phyloP scores from a whole-genome alignment of 1,140 invertebrate species.

The Leptinotarsa defecta region DNA sequence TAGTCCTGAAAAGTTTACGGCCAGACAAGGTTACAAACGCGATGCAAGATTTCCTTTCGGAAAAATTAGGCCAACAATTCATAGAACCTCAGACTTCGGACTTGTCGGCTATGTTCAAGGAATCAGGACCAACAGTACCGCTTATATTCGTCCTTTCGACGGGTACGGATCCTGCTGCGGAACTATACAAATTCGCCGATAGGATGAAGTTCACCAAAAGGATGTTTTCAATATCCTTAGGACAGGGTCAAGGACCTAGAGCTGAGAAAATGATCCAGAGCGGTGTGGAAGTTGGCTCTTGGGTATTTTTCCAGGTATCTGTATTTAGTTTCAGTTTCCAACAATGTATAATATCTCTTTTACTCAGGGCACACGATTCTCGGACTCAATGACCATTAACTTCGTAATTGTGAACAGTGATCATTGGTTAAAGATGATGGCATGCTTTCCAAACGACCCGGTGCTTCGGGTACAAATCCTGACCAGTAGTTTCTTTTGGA shows the following conservation, averaged over 20 bases:
- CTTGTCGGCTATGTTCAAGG: conserved; percentile 65
- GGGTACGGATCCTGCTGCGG: conserved; percentile 72
- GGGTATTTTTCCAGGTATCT: conserved; percentile 68
- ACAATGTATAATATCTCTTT: too few species aligned
- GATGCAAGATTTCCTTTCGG: conserved; percentile 67
- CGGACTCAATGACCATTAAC: too few species aligned
- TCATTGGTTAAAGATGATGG: background rate
- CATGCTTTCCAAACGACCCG: background rate
- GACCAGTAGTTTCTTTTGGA: too few species aligned
- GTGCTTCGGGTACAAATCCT: too few species aligned
- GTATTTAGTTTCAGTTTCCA: background rate
- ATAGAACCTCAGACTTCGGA: conserved; percentile 72
- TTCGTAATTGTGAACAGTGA: background rate
- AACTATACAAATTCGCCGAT: conserved; percentile 68
- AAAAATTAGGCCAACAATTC: conserved; percentile 66
- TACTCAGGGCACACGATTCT: too few species aligned
- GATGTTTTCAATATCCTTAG: conserved; percentile 70
- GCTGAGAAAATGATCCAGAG: conserved; percentile 67
- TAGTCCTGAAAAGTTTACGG: conserved; percentile 73
- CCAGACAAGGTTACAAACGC: conserved; percentile 76
- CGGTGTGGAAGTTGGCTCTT: conserved; percentile 64
- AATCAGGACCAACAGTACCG: conserved; percentile 66
- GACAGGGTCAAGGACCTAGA: conserved; percentile 72
- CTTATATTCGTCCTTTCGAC: conserved; percentile 73
- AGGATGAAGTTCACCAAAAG: conserved; percentile 63